These are phyloP conservation scores for Girardinus metallicus DNA, from an alignment of 2,797 vertebrate genomes.

Conservation along the genomic window DNA sequence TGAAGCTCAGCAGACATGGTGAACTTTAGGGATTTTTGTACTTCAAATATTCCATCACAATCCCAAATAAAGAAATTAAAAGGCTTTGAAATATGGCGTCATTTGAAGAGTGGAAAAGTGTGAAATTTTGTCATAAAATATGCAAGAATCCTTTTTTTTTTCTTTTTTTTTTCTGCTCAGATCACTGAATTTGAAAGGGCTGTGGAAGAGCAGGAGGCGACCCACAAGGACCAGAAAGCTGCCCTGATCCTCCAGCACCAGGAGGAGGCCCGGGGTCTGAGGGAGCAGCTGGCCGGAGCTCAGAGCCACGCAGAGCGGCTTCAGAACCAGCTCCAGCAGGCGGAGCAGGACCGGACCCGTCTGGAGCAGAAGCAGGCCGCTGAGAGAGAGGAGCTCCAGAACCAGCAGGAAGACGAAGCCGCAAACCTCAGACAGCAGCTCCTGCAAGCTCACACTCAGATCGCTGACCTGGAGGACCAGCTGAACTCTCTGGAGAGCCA, in stretches of 20 bases:
- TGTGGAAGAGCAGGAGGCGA: slow-evolving; percentile 76
- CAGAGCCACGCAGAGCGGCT: slow-evolving; percentile 61
- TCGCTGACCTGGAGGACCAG: slow-evolving; percentile 71
- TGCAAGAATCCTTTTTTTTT: background rate
- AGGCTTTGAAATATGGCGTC: background rate
- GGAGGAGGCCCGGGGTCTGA: slow-evolving; percentile 74
- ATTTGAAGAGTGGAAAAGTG: background rate
- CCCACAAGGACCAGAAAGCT: slow-evolving; percentile 81
- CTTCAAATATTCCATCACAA: background rate
- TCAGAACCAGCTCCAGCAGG: slow-evolving; percentile 67
- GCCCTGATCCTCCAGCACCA: slow-evolving; percentile 71
- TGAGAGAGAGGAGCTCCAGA: slow-evolving; percentile 79
- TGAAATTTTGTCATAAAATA: background rate
- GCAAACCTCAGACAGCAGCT: slow-evolving; percentile 64
- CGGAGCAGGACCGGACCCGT: slow-evolving; percentile 59
- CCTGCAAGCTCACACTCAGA: slow-evolving; percentile 51
- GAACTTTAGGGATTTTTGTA: background rate
- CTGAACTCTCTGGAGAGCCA: slow-evolving; percentile 60
- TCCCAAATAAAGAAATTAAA: background rate
- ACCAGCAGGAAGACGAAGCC: slow-evolving; percentile 69
- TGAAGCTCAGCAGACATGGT: background rate
- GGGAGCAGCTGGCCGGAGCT: slow-evolving; percentile 69
- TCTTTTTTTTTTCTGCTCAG: slow-evolving; percentile 22
- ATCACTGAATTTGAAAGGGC: slow-evolving; percentile 78
- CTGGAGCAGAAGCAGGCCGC: slow-evolving; percentile 71